phyloP scores from a whole-genome alignment of 2,113 vertebrate species.

The human (Homo sapiens) region DNA sequence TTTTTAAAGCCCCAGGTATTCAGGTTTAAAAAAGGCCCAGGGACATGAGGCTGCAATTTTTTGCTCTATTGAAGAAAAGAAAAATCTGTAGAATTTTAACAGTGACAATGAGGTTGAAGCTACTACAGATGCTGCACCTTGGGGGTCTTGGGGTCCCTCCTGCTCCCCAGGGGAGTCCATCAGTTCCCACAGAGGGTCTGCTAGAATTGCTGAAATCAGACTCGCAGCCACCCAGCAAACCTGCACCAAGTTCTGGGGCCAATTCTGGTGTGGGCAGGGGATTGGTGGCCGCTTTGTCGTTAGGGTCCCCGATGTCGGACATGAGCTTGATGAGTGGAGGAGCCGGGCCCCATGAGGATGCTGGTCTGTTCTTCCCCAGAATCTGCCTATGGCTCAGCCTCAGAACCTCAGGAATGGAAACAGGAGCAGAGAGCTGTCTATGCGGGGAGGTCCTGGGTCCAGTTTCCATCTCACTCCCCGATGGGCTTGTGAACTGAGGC shows the following conservation, averaged over 20 bases:
- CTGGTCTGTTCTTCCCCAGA: neutral
- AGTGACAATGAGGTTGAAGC: rapidly evolving
- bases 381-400: too few species aligned
- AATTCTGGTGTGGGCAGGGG: neutral
- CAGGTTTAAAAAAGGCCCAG: neutral
- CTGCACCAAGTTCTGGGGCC: rapidly evolving
- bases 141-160: neutral
- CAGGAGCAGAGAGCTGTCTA: neutral
- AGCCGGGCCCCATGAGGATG: neutral
- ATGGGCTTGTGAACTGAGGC: neutral
- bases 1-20: neutral
- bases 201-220: neutral
- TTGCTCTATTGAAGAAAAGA: neutral
- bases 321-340: neutral
- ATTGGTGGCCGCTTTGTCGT: neutral
- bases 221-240: neutral
- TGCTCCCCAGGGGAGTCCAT: neutral
- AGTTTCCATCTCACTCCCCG: neutral
- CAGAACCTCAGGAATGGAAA: too few species aligned
- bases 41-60: neutral
- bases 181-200: rapidly evolving
- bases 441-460: neutral
- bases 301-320: too few species aligned
- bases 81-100: neutral
- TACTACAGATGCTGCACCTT: neutral